Percentiles rank a stretch among this genome's conserved stretches.
These are phyloP conservation scores for Plumapathes pennacea DNA, from an alignment of 92 coral and sea anemone species.

Conservation along the genomic window DNA sequence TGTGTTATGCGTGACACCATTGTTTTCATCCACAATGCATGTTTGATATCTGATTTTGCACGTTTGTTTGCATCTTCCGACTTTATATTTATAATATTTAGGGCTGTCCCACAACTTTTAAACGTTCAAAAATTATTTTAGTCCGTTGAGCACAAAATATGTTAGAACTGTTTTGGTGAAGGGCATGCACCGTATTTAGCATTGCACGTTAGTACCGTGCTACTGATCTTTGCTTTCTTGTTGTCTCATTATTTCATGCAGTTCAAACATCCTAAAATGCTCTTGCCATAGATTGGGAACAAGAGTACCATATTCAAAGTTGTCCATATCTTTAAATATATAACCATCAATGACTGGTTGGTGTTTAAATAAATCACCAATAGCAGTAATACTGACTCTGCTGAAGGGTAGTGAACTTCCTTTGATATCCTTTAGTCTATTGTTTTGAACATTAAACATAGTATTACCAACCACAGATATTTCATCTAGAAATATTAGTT, in stretches of 20 bases:
- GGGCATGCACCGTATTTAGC: no score
- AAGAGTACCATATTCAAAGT: conserved; percentile 40
- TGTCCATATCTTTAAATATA: conserved; percentile 49
- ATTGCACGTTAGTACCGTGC: no score
- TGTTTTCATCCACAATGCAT: no score
- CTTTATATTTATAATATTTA: no score
- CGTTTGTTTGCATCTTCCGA: no score
- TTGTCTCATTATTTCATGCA: conserved; percentile 33
- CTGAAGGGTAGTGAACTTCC: conserved; percentile 45
- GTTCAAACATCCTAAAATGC: conserved; percentile 33
- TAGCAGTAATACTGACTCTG: conserved; percentile 51
- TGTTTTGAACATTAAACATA: conserved; percentile 52
- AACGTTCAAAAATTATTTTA: no score
- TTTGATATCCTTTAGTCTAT: conserved; percentile 34
- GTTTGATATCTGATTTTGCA: no score
- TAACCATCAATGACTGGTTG: conserved; percentile 53
- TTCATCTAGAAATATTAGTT: conserved; percentile 39
- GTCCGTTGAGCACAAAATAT: no score
- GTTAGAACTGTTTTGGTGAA: no score
- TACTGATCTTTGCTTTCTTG: conserved; percentile 26
- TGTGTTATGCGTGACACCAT: no score
- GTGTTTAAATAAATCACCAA: conserved; percentile 42
- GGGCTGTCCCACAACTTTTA: no score
- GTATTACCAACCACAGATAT: conserved; percentile 63
- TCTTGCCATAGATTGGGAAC: conserved; percentile 10